These are phyloP conservation scores for Mugil cephalus DNA, from an alignment of 2,113 vertebrate species.

Conservation along the genomic window DNA sequence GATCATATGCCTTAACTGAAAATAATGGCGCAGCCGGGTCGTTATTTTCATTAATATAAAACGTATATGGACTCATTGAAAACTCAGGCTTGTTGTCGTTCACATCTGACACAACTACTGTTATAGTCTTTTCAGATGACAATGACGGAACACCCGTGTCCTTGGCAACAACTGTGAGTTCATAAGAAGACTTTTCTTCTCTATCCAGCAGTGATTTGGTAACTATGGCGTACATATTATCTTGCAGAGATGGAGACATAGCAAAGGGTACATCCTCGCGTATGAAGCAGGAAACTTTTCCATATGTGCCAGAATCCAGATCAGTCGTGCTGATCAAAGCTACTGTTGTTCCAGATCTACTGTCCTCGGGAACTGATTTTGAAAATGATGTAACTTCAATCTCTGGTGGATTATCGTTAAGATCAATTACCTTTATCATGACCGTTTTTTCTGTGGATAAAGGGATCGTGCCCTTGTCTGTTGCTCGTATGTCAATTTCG, in stretches of 20 bases:
- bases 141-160: no score
- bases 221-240: slow-evolving; percentile 64
- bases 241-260: slow-evolving; percentile 47
- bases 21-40: slow-evolving; percentile 17
- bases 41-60: slow-evolving; percentile 37
- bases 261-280: slow-evolving; percentile 49
- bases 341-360: slow-evolving; percentile 54
- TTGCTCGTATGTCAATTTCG: slow-evolving; percentile 77
- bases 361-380: slow-evolving; percentile 47
- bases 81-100: slow-evolving; percentile 77
- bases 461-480: slow-evolving; percentile 60
- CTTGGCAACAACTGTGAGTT: slow-evolving; percentile 61
- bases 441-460: slow-evolving; percentile 36
- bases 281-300: slow-evolving; percentile 59
- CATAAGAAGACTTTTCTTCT: slow-evolving; percentile 64
- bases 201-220: slow-evolving; percentile 64
- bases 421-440: slow-evolving; percentile 32
- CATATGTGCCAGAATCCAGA: slow-evolving; percentile 56
- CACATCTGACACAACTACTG: slow-evolving; percentile 61
- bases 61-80: slow-evolving; percentile 43
- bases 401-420: slow-evolving; percentile 58
- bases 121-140: slow-evolving; percentile 53
- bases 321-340: slow-evolving; percentile 49
- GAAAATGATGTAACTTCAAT: slow-evolving; percentile 60
- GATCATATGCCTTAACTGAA: slow-evolving; percentile 59